Evolutionary conservation across 2,888 invertebrate genomes (phyloP).

Genomic region (Eledona agricola): DNA sequence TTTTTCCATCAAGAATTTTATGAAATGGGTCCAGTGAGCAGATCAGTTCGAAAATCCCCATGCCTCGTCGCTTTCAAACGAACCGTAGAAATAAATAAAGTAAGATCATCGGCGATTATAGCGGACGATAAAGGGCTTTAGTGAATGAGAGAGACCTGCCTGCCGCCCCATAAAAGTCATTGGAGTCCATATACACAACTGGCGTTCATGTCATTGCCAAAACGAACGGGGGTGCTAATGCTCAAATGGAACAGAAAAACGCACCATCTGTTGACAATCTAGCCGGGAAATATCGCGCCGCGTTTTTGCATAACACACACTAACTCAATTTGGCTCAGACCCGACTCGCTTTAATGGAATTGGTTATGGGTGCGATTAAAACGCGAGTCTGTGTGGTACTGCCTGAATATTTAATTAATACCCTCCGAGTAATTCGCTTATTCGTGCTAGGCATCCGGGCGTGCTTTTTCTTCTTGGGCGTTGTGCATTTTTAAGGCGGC

Average conservation of each 20-base stretch:
- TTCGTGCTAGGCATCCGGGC: slow-evolving; percentile 11
- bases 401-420: slow-evolving; percentile 30
- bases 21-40: too few relatives aligned
- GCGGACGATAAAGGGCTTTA: slow-evolving; percentile 56
- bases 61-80: slow-evolving; percentile 36
- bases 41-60: too few relatives aligned
- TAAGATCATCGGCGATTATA: slow-evolving; percentile 56
- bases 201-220: slow-evolving; percentile 48
- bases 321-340: slow-evolving; percentile 55
- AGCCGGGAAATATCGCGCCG: slow-evolving; percentile 47
- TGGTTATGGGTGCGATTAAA: slow-evolving; percentile 27
- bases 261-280: slow-evolving; percentile 65
- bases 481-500: slow-evolving; percentile 42
- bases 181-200: slow-evolving; percentile 47
- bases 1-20: too few relatives aligned
- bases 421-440: slow-evolving; percentile 7
- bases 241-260: slow-evolving; percentile 65
- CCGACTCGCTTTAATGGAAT: slow-evolving; percentile 40
- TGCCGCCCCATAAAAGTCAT: slow-evolving; percentile 48
- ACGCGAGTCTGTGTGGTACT: slow-evolving; percentile 14
- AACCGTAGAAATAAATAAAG: slow-evolving; percentile 45
- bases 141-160: slow-evolving; percentile 52
- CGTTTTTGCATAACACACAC: slow-evolving; percentile 54
- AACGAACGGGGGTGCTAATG: slow-evolving; percentile 61
- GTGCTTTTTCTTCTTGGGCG: slow-evolving; percentile 7